These are phyloP conservation scores for Anas platyrhynchos DNA, from an alignment of 2,113 vertebrate genomes.

Conservation along the genomic window DNA sequence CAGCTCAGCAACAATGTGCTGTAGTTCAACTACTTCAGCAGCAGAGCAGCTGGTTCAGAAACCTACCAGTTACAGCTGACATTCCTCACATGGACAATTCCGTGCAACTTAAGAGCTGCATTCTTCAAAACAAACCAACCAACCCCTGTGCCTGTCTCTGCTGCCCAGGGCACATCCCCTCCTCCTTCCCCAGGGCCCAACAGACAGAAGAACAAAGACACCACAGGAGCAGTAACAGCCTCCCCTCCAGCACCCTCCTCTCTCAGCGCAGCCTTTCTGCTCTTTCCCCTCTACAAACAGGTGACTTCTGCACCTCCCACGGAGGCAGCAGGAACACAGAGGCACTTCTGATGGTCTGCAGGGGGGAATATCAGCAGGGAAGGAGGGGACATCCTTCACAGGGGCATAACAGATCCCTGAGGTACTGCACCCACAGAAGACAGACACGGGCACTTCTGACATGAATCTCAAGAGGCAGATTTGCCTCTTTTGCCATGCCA, in stretches of 20 bases:
- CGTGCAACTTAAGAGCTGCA: neutral
- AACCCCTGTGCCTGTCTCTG: neutral
- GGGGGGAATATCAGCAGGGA: neutral
- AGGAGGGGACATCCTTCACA: neutral
- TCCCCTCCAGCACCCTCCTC: neutral
- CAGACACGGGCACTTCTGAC: neutral
- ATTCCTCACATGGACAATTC: neutral
- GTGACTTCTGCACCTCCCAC: neutral
- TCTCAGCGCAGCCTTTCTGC: neutral
- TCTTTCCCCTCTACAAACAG: neutral
- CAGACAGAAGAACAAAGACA: neutral
- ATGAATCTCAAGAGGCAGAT: neutral
- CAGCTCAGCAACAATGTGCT: neutral
- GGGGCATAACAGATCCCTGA: neutral
- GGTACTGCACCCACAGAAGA: neutral
- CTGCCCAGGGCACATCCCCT: neutral
- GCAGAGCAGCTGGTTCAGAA: neutral
- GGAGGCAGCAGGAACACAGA: neutral
- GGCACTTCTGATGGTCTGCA: neutral
- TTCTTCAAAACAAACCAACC: neutral
- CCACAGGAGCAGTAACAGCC: neutral
- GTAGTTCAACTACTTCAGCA: neutral
- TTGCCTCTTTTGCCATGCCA: neutral
- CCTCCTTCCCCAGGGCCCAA: neutral
- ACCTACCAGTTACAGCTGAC: neutral